Percentiles rank a stretch among this genome's conserved stretches.
phyloP scores from a whole-genome alignment of 1,140 invertebrate species.

The Maconellicoccus hirsutus region DNA sequence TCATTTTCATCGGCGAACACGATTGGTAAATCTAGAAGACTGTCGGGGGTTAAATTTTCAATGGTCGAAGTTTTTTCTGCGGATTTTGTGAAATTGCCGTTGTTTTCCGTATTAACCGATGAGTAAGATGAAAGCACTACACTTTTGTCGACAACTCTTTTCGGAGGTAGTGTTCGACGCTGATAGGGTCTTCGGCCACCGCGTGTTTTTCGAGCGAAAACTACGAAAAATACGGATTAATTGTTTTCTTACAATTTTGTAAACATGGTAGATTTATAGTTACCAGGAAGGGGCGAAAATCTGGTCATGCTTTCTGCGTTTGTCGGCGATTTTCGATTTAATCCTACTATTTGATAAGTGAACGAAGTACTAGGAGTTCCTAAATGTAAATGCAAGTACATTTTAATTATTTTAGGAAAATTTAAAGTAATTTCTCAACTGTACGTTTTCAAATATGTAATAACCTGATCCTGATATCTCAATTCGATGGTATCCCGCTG shows the following conservation, averaged over 20 bases:
- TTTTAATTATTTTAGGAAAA: no score
- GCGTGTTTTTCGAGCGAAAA: conserved; percentile 3
- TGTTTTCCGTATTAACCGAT: neutral
- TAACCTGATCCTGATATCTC: neutral
- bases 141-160: neutral
- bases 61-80: neutral
- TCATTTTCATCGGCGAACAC: conserved; percentile 14
- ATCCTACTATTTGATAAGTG: neutral
- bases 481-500: neutral
- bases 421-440: no score
- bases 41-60: conserved; percentile 22
- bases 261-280: neutral
- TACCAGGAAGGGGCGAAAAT: neutral
- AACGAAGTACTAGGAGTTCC: neutral
- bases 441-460: no score
- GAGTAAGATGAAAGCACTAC: neutral
- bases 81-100: neutral
- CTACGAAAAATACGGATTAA: neutral
- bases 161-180: neutral
- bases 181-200: neutral
- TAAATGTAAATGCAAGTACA: neutral
- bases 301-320: neutral
- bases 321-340: neutral
- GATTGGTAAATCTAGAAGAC: conserved; percentile 8
- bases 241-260: neutral